Evolutionary conservation across 1,140 invertebrate species (phyloP).

Genomic region (Ericerus pela): DNA sequence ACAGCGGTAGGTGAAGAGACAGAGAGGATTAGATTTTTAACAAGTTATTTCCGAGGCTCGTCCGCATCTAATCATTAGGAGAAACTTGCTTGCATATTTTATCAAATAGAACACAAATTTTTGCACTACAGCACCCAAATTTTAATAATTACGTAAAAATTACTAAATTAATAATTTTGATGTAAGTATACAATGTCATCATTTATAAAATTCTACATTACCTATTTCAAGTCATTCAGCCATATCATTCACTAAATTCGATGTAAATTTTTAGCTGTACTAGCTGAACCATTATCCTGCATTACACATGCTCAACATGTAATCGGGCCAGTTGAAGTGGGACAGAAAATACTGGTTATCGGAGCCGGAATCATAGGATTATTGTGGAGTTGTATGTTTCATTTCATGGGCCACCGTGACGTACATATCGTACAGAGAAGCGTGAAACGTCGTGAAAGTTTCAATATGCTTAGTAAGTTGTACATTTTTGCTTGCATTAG

Average conservation of each 20-base stretch:
- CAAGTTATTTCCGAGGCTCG: too few species aligned
- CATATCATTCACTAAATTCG: neutral
- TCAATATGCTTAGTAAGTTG: neutral
- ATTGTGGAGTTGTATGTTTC: constrained; percentile 44
- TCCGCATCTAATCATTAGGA: too few species aligned
- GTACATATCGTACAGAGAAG: constrained; percentile 50
- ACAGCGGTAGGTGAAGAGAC: too few species aligned
- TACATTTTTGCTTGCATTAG: neutral
- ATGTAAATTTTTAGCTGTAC: constrained; percentile 31
- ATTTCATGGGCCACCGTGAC: constrained; percentile 46
- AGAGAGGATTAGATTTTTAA: too few species aligned
- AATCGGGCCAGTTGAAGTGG: constrained; percentile 40
- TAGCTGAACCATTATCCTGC: constrained; percentile 50
- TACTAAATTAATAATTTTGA: too few species aligned
- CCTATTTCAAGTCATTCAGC: neutral
- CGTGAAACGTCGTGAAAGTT: constrained; percentile 28
- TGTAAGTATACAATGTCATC: constrained; percentile 1
- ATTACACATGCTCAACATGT: constrained; percentile 47
- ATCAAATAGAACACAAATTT: too few species aligned
- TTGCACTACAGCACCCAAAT: too few species aligned
- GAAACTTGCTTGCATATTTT: too few species aligned
- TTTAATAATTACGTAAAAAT: too few species aligned
- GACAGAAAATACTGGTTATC: constrained; percentile 42
- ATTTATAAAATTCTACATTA: neutral
- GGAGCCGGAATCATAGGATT: constrained; percentile 56